Evolutionary conservation across 2,888 invertebrate genomes (phyloP).

Genomic region (Tenthredo notha): DNA sequence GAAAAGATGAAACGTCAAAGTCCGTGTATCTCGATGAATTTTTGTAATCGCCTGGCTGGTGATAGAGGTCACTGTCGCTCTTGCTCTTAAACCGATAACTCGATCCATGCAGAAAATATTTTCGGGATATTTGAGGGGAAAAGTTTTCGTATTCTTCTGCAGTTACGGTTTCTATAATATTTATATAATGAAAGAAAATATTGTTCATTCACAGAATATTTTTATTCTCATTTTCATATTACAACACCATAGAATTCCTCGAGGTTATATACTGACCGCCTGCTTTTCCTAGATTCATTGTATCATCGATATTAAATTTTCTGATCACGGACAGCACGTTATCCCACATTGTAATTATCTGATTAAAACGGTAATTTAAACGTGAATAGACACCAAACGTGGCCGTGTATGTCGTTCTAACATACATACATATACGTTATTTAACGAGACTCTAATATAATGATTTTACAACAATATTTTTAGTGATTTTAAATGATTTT

Average conservation of each 20-base stretch:
- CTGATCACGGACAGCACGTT: background rate
- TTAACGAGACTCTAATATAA: background rate
- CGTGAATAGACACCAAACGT: background rate
- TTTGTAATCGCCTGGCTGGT: background rate
- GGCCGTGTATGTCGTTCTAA: background rate
- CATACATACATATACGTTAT: background rate
- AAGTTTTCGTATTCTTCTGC: background rate
- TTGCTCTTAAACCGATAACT: conserved; percentile 59
- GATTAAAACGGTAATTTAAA: background rate
- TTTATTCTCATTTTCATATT: background rate
- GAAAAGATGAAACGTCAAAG: conserved; percentile 60
- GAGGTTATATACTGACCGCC: conserved; percentile 71
- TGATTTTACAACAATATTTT: background rate
- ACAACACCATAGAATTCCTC: background rate
- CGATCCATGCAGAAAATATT: background rate
- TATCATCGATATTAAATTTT: conserved; percentile 72
- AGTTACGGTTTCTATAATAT: background rate
- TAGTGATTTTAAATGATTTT: too few relatives aligned
- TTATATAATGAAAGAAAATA: background rate
- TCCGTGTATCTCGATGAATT: conserved; percentile 55
- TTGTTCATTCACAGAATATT: background rate
- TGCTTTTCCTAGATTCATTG: conserved; percentile 75
- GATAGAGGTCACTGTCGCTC: conserved; percentile 42
- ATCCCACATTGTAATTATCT: background rate
- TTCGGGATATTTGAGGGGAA: background rate